Conservation (phyloP, 1,140 invertebrate genomes). For the Scaptomyza pallida region DNA sequence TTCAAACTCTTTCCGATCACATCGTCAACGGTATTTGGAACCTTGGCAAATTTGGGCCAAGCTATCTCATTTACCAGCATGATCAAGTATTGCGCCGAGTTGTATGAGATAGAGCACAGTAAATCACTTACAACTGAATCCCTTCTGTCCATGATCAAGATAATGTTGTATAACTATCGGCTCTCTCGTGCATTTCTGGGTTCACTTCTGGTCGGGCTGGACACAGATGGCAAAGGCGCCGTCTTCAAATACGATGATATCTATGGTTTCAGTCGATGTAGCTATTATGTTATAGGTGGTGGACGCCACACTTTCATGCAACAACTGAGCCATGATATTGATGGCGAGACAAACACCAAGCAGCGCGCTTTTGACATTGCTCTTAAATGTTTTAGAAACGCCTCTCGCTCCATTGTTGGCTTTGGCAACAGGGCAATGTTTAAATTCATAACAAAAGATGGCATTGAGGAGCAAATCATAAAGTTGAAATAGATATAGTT, state of each 20-base stretch:
- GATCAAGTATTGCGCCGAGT: not conserved
- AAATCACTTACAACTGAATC: not conserved
- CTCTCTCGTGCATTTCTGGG: not conserved
- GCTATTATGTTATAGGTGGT: not conserved
- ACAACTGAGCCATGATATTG: not conserved
- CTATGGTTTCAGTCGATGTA: too few relatives aligned
- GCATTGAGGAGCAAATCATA: too few relatives aligned
- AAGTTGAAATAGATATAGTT: too few relatives aligned
- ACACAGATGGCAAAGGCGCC: not conserved
- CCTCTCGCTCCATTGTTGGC: not conserved
- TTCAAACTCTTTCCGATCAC: not conserved
- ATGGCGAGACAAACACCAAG: not conserved
- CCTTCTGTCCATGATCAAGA: not conserved
- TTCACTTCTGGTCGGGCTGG: not conserved
- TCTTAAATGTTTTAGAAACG: not conserved
- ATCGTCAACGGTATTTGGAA: not conserved
- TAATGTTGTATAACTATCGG: not conserved
- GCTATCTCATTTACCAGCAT: not conserved
- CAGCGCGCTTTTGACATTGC: not conserved
- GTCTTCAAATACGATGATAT: not conserved
- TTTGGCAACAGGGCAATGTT: not conserved
- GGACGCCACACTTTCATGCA: not conserved
- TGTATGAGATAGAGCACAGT: not conserved
- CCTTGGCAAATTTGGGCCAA: not conserved
- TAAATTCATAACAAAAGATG: not conserved